These are phyloP conservation scores for Harpagoxenus sublaevis DNA, from an alignment of 2,888 invertebrate species.

Conservation along the genomic window DNA sequence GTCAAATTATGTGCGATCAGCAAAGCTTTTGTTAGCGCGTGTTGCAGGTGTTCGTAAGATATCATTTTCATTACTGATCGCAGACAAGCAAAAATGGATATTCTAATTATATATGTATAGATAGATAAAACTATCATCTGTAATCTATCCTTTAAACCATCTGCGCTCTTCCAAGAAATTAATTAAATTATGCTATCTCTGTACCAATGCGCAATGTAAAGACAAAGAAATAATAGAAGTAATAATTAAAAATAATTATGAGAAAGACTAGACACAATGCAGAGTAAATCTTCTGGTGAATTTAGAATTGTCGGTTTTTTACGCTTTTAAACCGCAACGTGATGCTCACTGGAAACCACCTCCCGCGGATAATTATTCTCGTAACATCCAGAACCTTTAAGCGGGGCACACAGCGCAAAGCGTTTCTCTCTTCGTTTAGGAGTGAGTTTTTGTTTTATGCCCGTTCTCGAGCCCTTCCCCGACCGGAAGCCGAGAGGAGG, in stretches of 20 bases:
- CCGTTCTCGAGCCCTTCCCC: conserved; percentile 51
- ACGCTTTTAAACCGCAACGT: background rate
- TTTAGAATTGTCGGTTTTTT: background rate
- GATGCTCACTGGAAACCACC: background rate
- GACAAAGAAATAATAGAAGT: background rate
- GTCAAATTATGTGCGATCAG: conserved; percentile 69
- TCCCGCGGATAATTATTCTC: conserved; percentile 13
- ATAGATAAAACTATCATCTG: background rate
- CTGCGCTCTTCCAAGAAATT: background rate
- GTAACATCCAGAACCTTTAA: background rate
- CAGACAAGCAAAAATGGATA: conserved; percentile 21
- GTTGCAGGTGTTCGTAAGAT: conserved; percentile 23
- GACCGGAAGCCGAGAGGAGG: conserved; percentile 70
- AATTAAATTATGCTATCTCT: background rate
- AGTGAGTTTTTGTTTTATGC: conserved; percentile 68
- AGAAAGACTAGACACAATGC: background rate
- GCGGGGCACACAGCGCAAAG: background rate
- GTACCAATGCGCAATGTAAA: background rate
- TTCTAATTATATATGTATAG: background rate
- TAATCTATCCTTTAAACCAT: background rate
- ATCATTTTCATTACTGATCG: conserved; percentile 3
- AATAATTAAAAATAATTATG: background rate
- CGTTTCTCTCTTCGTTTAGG: conserved; percentile 38
- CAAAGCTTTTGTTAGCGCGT: conserved; percentile 60
- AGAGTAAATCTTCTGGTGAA: background rate